Evolutionary conservation across 2,113 vertebrate genomes (phyloP).

Genomic region (Phyllostomus discolor): DNA sequence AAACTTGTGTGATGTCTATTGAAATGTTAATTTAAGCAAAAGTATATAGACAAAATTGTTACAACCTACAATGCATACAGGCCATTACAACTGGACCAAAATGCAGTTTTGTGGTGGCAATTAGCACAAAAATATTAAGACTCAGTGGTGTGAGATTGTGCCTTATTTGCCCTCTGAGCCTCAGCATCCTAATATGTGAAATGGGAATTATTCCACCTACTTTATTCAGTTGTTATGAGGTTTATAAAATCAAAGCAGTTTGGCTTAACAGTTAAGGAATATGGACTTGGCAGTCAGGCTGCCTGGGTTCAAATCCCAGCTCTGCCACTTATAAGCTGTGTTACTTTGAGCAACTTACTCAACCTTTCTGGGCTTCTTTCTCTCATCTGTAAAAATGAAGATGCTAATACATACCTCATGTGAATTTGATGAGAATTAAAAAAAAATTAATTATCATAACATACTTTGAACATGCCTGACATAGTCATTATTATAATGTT

Average conservation of each 20-base stretch:
- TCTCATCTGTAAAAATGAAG: neutral
- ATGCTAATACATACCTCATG: neutral
- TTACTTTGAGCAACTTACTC: neutral
- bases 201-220: neutral
- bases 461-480: neutral
- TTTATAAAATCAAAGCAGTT: neutral
- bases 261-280: neutral
- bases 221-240: neutral
- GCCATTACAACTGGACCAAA: neutral
- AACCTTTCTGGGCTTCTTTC: neutral
- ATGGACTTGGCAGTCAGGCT: neutral
- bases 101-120: neutral
- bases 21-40: neutral
- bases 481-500: neutral
- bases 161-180: neutral
- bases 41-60: neutral
- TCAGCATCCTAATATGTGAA: neutral
- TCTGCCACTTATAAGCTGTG: neutral
- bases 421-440: neutral
- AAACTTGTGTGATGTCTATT: neutral
- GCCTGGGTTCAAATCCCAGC: neutral
- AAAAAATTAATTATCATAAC: neutral
- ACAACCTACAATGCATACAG: neutral
- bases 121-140: neutral
- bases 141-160: fast-evolving